phyloP scores from a whole-genome alignment of 1,140 invertebrate species.

The Pseudomyrmex dendroicus region DNA sequence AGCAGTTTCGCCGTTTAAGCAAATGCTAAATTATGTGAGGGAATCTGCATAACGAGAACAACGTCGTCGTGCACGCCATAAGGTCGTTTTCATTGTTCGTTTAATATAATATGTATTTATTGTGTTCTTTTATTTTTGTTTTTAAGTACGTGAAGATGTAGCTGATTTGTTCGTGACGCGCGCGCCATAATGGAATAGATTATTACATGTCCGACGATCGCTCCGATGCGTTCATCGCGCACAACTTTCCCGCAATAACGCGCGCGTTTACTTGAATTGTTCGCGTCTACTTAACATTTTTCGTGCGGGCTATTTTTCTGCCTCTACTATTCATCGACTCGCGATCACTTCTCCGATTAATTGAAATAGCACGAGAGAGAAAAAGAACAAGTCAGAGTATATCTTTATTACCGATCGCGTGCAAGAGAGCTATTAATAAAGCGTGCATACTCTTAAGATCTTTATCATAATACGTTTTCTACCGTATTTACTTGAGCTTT shows the following conservation, averaged over 20 bases:
- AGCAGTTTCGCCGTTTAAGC: constrained; percentile 56
- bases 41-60: constrained; percentile 64
- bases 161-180: constrained; percentile 19
- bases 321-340: not conserved
- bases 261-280: constrained; percentile 18
- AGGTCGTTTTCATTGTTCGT: constrained; percentile 36
- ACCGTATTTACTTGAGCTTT: constrained; percentile 7
- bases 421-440: constrained; percentile 42
- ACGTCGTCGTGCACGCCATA: constrained; percentile 50
- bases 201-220: constrained; percentile 5
- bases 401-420: constrained; percentile 12
- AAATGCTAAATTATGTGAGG: constrained; percentile 60
- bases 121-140: not conserved
- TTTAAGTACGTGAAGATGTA: constrained; percentile 24
- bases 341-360: constrained; percentile 1
- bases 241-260: constrained; percentile 1
- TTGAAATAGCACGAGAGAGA: not conserved
- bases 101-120: constrained; percentile 42
- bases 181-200: constrained; percentile 5
- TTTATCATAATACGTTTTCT: constrained; percentile 34
- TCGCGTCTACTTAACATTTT: constrained; percentile 34
- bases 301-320: not conserved
- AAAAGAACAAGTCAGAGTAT: not conserved
- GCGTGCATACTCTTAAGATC: constrained; percentile 42
- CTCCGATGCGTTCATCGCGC: constrained; percentile 3